These are phyloP conservation scores for Eutrigla gurnardus DNA, from an alignment of 2,797 vertebrate species.

Conservation along the genomic window DNA sequence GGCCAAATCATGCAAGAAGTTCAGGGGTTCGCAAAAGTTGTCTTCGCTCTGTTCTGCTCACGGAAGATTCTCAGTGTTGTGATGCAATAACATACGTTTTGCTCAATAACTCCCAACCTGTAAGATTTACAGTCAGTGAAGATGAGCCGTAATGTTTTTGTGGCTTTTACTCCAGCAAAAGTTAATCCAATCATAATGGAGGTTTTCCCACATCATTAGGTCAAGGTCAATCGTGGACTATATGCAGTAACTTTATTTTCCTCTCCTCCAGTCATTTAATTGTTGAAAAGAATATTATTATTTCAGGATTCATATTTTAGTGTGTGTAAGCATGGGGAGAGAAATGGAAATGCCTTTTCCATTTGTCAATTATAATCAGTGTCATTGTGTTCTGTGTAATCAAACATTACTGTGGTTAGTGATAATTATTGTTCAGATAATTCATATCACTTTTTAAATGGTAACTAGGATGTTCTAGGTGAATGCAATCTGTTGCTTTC, in stretches of 20 bases:
- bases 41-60: neutral
- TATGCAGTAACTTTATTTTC: no score
- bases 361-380: neutral
- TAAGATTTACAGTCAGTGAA: neutral
- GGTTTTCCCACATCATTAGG: neutral
- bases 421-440: neutral
- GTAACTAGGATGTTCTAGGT: constrained; percentile 1
- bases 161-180: neutral
- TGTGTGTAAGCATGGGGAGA: neutral
- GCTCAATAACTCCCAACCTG: neutral
- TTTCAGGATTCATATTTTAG: neutral
- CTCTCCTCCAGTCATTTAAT: neutral
- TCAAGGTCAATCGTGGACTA: neutral
- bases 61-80: neutral
- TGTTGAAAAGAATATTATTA: no score
- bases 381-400: neutral
- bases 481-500: constrained; percentile 26
- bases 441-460: neutral
- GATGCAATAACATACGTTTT: neutral
- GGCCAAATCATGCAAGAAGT: neutral
- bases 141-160: neutral
- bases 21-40: neutral
- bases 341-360: neutral
- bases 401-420: neutral
- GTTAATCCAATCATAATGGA: no score